Conservation (phyloP, 35 echinoderm and acorn worm genomes). For the Strongylocentrotus purpuratus region DNA sequence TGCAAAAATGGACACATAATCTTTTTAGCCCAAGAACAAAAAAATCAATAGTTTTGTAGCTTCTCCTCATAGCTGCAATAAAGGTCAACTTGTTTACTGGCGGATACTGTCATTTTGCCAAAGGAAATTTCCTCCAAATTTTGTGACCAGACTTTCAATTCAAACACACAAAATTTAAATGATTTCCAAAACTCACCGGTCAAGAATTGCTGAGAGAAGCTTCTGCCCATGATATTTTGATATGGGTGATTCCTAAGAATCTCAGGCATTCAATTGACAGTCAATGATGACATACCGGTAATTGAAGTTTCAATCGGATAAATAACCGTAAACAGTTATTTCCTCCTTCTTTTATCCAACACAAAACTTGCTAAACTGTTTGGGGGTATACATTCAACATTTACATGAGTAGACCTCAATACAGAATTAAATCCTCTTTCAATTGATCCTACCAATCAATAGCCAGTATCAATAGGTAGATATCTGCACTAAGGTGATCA, state of each 20-base stretch:
- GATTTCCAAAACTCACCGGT: no score
- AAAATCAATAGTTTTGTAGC: no score
- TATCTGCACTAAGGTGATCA: not conserved
- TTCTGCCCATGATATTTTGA: not conserved
- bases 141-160: no score
- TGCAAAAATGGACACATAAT: no score
- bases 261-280: not conserved
- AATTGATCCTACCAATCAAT: not conserved
- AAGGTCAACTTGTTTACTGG: no score
- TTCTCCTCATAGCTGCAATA: no score
- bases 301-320: not conserved
- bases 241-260: not conserved
- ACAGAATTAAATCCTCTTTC: not conserved
- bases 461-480: not conserved
- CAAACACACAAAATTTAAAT: no score
- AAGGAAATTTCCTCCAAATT: no score
- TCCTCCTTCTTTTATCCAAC: not conserved
- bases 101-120: no score
- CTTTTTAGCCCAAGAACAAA: no score
- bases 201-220: no score
- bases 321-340: constrained; percentile 11
- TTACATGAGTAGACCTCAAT: not conserved
- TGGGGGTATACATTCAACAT: not conserved
- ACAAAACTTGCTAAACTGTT: not conserved
- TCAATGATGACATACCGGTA: not conserved